A percentile compares a stretch with the other conserved stretches of the same genome.
phyloP scores from a whole-genome alignment of 2,113 vertebrate genomes.

The Odontophorus gujanensis region DNA sequence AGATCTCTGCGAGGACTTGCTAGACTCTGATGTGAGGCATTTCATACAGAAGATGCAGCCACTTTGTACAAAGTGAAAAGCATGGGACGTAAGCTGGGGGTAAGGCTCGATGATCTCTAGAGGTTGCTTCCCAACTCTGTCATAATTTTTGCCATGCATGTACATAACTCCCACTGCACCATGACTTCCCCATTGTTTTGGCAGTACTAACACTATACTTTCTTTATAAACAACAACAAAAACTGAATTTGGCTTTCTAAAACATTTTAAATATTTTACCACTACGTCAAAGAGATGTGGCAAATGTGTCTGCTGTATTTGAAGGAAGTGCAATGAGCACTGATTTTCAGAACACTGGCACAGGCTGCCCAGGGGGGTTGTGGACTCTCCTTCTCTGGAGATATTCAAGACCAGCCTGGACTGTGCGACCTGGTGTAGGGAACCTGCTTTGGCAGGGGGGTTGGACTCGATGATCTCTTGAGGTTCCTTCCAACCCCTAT shows the following conservation, averaged over 20 bases:
- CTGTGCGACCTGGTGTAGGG: too few species aligned
- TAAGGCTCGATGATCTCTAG: neutral
- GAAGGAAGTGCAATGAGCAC: neutral
- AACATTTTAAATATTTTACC: neutral
- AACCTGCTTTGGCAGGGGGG: too few species aligned
- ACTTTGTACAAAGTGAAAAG: neutral
- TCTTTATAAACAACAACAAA: neutral
- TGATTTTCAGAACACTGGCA: neutral
- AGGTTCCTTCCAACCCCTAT: too few species aligned
- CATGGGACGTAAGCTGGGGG: neutral
- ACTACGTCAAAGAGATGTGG: neutral
- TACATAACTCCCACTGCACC: fast-evolving
- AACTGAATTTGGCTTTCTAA: neutral
- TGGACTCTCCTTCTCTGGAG: too few species aligned
- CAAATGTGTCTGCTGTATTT: neutral
- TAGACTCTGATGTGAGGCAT: neutral
- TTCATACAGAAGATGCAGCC: neutral
- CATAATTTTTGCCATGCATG: neutral
- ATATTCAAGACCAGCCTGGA: too few species aligned
- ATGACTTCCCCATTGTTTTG: neutral
- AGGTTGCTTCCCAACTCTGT: neutral
- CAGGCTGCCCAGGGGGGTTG: too few species aligned
- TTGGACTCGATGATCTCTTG: too few species aligned
- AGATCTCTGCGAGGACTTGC: neutral
- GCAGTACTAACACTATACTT: neutral